Evolutionary conservation across 2,113 vertebrate species (phyloP).

Genomic region (Isurus oxyrinchus): DNA sequence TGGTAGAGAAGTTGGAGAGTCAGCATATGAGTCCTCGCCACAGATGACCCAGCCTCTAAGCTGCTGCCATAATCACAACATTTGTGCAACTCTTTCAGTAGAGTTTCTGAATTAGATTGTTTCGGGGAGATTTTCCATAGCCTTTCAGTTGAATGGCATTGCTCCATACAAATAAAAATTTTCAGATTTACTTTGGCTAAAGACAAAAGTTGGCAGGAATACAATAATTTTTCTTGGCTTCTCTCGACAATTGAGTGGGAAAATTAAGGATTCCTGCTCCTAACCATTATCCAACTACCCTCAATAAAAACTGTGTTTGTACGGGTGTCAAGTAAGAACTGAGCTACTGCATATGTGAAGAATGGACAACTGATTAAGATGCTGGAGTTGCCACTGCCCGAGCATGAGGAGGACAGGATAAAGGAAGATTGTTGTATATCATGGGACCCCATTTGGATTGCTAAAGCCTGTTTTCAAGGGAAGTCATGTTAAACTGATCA

Average conservation of each 20-base stretch:
- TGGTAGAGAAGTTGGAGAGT: not conserved
- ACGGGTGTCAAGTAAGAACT: not conserved
- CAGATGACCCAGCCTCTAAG: not conserved
- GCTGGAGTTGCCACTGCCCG: not conserved
- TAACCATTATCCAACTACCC: not conserved
- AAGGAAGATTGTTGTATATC: not conserved
- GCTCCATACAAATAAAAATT: not conserved
- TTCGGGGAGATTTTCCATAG: not conserved
- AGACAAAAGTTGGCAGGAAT: not conserved
- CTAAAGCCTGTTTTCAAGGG: not conserved
- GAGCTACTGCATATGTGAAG: not conserved
- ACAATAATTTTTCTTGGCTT: not conserved
- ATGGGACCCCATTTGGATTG: not conserved
- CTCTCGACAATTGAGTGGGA: not conserved
- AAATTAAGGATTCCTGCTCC: not conserved
- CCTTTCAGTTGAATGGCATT: not conserved
- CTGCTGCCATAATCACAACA: not conserved
- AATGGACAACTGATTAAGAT: not conserved
- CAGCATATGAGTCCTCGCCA: not conserved
- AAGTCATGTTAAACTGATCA: not conserved
- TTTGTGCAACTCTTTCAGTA: not conserved
- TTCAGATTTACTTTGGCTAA: not conserved
- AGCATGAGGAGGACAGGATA: not conserved
- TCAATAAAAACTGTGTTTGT: not conserved
- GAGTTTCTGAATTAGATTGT: not conserved